Evolutionary conservation across 2,888 invertebrate species (phyloP).

Genomic region (Teleiodes luculella): DNA sequence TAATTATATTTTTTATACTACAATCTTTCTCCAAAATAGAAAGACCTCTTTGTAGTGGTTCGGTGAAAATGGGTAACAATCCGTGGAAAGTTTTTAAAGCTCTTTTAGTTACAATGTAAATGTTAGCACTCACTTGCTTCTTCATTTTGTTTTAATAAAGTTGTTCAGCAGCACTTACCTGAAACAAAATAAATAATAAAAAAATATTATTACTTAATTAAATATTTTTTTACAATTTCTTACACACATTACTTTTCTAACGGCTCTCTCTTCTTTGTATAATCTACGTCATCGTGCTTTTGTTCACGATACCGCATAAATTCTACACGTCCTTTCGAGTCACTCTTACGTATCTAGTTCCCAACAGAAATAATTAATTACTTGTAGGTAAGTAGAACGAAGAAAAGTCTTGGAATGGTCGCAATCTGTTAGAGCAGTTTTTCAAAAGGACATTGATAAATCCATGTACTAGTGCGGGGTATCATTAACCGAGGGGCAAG

Average conservation of each 20-base stretch:
- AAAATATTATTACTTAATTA: not conserved
- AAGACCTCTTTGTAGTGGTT: too few species aligned
- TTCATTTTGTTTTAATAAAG: not conserved
- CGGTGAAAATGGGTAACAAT: too few species aligned
- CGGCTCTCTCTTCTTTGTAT: too few species aligned
- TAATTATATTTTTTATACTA: too few species aligned
- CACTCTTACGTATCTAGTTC: not conserved
- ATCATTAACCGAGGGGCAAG: not conserved
- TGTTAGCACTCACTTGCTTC: too few species aligned
- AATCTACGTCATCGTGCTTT: too few species aligned
- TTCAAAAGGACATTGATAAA: constrained; percentile 7
- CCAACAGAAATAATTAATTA: not conserved
- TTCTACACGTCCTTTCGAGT: not conserved
- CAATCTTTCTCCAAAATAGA: too few species aligned
- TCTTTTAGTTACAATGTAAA: too few species aligned
- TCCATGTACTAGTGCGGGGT: not conserved
- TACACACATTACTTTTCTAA: too few species aligned
- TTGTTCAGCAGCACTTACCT: not conserved
- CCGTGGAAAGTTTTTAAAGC: too few species aligned
- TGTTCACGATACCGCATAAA: too few species aligned
- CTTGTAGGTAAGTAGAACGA: not conserved
- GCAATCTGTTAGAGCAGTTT: constrained; percentile 5
- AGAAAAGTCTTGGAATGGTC: not conserved
- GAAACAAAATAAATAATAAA: not conserved
- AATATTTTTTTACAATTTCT: too few species aligned